Percentiles rank a stretch among this genome's conserved stretches.
These are phyloP conservation scores for Gallinago paraguaiae DNA, from an alignment of 2,113 vertebrate species.

Conservation along the genomic window DNA sequence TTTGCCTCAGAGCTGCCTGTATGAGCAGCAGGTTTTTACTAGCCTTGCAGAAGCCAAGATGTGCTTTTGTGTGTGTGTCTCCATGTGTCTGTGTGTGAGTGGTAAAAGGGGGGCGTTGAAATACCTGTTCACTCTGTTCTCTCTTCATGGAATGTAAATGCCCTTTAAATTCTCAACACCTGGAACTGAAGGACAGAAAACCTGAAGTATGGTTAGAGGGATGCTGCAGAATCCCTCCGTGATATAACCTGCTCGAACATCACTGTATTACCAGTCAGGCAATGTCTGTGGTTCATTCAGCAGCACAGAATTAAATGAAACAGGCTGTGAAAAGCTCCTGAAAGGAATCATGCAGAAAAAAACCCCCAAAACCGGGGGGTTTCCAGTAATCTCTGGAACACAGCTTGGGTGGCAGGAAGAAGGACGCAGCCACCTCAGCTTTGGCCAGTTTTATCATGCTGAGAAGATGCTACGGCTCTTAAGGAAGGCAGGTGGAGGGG, in stretches of 20 bases:
- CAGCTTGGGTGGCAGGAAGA: not conserved
- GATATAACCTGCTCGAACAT: not conserved
- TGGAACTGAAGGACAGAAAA: not conserved
- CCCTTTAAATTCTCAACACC: not conserved
- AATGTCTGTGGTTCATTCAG: not conserved
- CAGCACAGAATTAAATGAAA: not conserved
- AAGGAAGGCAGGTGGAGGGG: not conserved
- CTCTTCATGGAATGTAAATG: not conserved
- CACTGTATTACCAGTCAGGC: no score
- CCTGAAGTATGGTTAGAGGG: not conserved
- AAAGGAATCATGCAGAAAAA: not conserved
- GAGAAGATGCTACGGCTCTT: not conserved
- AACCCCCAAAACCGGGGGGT: not conserved
- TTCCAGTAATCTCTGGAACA: not conserved
- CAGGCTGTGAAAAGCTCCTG: not conserved
- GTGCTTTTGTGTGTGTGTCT: not conserved
- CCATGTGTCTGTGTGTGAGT: accelerated
- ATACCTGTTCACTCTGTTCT: not conserved
- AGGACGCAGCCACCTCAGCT: not conserved
- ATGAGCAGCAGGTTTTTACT: not conserved
- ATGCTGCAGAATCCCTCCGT: not conserved
- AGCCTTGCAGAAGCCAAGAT: not conserved
- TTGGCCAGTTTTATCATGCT: not conserved
- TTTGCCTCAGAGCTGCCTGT: not conserved
- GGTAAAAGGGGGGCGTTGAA: not conserved